These are phyloP conservation scores for Aricia artaxerxes DNA, from an alignment of 2,888 invertebrate genomes.

Conservation along the genomic window DNA sequence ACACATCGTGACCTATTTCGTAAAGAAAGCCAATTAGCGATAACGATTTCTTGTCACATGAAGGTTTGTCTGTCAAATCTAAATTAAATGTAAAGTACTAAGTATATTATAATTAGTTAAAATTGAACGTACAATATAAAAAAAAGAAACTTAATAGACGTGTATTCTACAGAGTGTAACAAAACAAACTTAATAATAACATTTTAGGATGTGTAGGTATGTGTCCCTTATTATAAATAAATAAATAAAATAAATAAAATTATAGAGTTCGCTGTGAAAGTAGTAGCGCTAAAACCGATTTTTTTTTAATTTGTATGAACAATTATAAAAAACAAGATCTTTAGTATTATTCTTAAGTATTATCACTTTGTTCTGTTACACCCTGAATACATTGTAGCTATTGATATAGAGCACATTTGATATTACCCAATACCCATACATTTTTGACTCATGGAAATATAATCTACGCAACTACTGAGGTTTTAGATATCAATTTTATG, in stretches of 20 bases:
- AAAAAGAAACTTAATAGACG: not conserved
- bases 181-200: not conserved
- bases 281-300: no score
- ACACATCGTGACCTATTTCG: not conserved
- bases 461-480: not conserved
- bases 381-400: no score
- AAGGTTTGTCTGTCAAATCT: not conserved
- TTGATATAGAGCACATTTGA: no score
- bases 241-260: no score
- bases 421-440: no score
- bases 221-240: no score
- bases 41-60: not conserved
- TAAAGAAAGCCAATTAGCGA: conserved; percentile 11
- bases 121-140: not conserved
- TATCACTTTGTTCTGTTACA: no score
- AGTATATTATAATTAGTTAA: no score
- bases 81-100: not conserved
- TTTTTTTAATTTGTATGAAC: no score
- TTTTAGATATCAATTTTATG: not conserved
- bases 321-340: no score
- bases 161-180: not conserved
- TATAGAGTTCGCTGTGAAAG: no score
- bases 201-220: not conserved
- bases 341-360: no score
- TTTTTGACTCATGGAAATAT: not conserved